phyloP scores from a whole-genome alignment of 2,113 vertebrate genomes.

The Pterocles orientalis region DNA sequence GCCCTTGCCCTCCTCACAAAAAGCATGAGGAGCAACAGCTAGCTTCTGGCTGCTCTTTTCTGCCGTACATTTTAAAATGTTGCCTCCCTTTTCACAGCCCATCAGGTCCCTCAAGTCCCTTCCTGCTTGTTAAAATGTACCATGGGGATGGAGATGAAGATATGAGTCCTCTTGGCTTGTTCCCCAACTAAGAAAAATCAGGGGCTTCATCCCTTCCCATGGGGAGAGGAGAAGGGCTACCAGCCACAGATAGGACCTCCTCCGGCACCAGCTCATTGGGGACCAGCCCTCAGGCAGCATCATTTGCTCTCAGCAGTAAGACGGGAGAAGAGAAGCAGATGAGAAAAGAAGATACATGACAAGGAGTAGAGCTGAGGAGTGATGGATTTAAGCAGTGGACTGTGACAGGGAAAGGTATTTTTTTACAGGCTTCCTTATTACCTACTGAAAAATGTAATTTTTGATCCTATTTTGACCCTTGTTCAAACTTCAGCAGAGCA shows the following conservation, averaged over 20 bases:
- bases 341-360: background rate
- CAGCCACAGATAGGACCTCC: background rate
- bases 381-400: background rate
- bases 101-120: background rate
- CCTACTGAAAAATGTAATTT: background rate
- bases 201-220: background rate
- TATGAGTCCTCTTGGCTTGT: background rate
- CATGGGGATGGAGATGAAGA: background rate
- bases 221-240: background rate
- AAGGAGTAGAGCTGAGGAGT: background rate
- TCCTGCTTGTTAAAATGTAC: background rate
- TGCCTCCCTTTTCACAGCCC: background rate
- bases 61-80: background rate
- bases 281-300: background rate
- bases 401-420: background rate
- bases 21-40: background rate
- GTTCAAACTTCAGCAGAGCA: background rate
- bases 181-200: background rate
- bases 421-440: background rate
- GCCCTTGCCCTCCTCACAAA: background rate
- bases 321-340: background rate
- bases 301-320: background rate
- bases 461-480: background rate
- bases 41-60: background rate
- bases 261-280: background rate